These are phyloP conservation scores for Drosophila pseudoananassae DNA, from an alignment of 1,140 invertebrate species.

Conservation along the genomic window DNA sequence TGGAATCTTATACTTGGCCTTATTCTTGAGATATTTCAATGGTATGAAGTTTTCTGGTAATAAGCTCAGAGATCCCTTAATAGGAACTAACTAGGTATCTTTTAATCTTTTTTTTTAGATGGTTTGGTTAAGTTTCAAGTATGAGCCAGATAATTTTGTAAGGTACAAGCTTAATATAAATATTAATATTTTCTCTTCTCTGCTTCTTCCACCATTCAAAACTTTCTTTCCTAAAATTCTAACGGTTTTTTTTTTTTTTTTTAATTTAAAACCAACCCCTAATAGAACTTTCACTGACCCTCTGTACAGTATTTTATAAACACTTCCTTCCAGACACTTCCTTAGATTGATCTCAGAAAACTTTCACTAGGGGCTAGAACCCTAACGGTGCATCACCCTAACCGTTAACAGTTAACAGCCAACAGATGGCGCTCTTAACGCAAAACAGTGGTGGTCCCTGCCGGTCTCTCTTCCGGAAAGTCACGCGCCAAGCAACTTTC, in stretches of 20 bases:
- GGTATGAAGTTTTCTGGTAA: too few species aligned
- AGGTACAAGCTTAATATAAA: too few species aligned
- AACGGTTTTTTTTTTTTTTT: background rate
- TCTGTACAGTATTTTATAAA: background rate
- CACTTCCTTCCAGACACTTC: background rate
- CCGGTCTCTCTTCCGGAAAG: conserved; percentile 1
- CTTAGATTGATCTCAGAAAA: conserved; percentile 16
- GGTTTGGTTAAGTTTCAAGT: too few species aligned
- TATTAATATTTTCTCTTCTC: too few species aligned
- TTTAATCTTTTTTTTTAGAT: too few species aligned
- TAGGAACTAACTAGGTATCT: too few species aligned
- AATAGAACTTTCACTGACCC: conserved; percentile 22
- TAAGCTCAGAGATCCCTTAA: too few species aligned
- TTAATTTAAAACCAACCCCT: background rate
- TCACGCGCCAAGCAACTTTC: conserved; percentile 39
- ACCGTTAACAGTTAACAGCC: conserved; percentile 32
- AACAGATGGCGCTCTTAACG: conserved; percentile 20
- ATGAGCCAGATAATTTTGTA: too few species aligned
- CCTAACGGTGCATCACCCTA: conserved; percentile 23
- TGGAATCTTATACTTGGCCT: too few species aligned
- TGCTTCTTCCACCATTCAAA: too few species aligned
- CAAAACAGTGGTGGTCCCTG: background rate
- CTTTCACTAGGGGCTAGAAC: conserved; percentile 25
- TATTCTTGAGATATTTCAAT: too few species aligned
- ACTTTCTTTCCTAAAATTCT: background rate